Base-by-base conservation (phyloP, 2,888 invertebrate genomes). In the Branchinecta sandiegonensis region DNA sequence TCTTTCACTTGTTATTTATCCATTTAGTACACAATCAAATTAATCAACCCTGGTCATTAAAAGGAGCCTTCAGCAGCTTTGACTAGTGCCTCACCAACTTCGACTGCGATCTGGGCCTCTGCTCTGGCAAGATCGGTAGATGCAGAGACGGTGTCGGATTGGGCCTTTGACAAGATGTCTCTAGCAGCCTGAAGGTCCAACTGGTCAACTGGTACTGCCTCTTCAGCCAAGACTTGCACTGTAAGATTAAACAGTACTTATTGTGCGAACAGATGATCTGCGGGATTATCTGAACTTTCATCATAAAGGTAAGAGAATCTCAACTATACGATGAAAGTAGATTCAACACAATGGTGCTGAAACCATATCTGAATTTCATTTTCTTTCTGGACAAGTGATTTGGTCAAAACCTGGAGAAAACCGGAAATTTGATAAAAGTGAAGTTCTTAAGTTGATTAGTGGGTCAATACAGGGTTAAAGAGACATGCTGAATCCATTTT, bases 11-110 rank as follows among this genome's bases (percentile, higher is more conserved):
- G 68, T 65, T 56, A 47, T 63, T 64, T 23, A 46, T 65, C 47
- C 65, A 23, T n/a, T n/a, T 65, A 13, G 2, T 37, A 37, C 37
- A 37, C 37, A 37, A 37, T 37, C 2, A 5, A 37, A 37, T 37
- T 37, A 37, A 37, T 37, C 37, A 37, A 37, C 37, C 37, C 37
- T 37, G 5, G 37, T 37, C 37, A 56, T 56, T 11, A 56, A n/a
- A 56, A 23, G n/a, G n/a, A 23, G n/a, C 63, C 63, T 70, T 77
- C 75, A 14, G 75, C 69, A 71, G 95, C 94, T 79, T 90, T 90
- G 68, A 93, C 87, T 74, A 97, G 83, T 73, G 94, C 94, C 80
- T 96, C 94, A 67, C 89, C 92, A 68, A 94, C 94, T 81, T 97
- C 96, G 10, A 96, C 81, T 50, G 93, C 91, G 75, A 97, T 93